Percentiles rank a stretch among this genome's conserved stretches.
Evolutionary conservation across 1,140 invertebrate genomes (phyloP).

Genomic region (Drosophila saltans): DNA sequence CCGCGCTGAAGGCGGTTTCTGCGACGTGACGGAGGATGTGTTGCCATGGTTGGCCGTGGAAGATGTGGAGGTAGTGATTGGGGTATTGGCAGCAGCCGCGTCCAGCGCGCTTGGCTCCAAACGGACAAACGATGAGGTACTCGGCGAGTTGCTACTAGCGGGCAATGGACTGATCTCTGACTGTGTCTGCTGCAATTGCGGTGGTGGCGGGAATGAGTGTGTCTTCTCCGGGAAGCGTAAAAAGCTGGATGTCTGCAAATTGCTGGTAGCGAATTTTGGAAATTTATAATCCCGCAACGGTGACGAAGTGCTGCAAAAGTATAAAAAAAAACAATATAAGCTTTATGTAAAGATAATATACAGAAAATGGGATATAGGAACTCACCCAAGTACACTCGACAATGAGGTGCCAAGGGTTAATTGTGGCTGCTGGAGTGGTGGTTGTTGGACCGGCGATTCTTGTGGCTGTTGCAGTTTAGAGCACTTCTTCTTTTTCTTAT

Average conservation of each 20-base stretch:
- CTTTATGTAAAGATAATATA: not conserved
- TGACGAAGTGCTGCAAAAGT: conserved; percentile 46
- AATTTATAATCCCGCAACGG: conserved; percentile 76
- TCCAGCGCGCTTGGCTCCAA: conserved; percentile 75
- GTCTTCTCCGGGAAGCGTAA: conserved; percentile 73
- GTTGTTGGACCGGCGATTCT: conserved; percentile 35
- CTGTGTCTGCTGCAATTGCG: conserved; percentile 46
- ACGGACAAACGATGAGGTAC: conserved; percentile 70
- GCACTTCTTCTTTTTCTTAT: conserved; percentile 78
- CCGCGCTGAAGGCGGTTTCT: conserved; percentile 54
- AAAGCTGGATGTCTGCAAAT: conserved; percentile 68
- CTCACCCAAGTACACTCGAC: conserved; percentile 64
- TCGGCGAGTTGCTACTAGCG: conserved; percentile 45
- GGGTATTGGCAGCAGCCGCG: conserved; percentile 47
- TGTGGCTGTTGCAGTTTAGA: conserved; percentile 56
- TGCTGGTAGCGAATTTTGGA: conserved; percentile 68
- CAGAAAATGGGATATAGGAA: not conserved
- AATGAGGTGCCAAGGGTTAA: conserved; percentile 50
- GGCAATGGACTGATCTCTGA: conserved; percentile 37
- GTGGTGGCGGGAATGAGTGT: conserved; percentile 72
- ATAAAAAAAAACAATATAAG: too few relatives aligned
- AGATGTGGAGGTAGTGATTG: conserved; percentile 54
- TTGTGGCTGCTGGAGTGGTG: conserved; percentile 62
- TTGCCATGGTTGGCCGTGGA: conserved; percentile 10
- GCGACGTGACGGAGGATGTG: conserved; percentile 46